A percentile compares a stretch with the other conserved stretches of the same genome.
Evolutionary conservation across 2,888 invertebrate genomes (phyloP).

Genomic region (Willowsia nigromaculata): DNA sequence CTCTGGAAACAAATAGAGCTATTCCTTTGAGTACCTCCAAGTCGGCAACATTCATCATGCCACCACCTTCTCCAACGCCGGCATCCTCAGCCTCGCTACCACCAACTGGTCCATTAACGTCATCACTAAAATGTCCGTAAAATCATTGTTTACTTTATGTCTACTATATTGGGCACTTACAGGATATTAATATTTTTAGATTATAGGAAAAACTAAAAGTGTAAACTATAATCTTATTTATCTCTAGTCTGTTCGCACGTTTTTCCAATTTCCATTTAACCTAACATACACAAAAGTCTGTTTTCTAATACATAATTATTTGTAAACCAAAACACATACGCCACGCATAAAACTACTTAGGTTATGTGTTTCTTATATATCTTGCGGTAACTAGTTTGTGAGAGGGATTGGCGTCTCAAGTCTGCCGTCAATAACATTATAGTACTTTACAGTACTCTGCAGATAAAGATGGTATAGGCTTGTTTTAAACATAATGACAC

Average conservation of each 20-base stretch:
- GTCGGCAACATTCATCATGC: conserved; percentile 48
- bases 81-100: conserved; percentile 16
- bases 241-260: conserved; percentile 2
- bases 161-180: neutral
- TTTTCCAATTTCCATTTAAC: conserved; percentile 14
- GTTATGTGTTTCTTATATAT: neutral
- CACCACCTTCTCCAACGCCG: conserved; percentile 61
- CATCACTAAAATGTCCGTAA: conserved; percentile 55
- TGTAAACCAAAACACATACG: neutral
- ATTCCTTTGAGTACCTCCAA: conserved; percentile 48
- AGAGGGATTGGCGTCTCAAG: conserved; percentile 27
- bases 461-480: neutral
- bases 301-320: too few relatives aligned
- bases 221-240: neutral
- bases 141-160: conserved; percentile 34
- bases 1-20: conserved; percentile 46
- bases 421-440: neutral
- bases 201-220: neutral
- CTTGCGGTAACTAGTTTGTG: neutral
- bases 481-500: neutral
- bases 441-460: neutral
- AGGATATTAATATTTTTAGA: too few relatives aligned
- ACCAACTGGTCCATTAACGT: conserved; percentile 40
- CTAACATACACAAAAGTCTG: neutral
- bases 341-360: neutral